These are phyloP conservation scores for Belonocnema kinseyi DNA, from an alignment of 1,140 invertebrate genomes.

Conservation along the genomic window DNA sequence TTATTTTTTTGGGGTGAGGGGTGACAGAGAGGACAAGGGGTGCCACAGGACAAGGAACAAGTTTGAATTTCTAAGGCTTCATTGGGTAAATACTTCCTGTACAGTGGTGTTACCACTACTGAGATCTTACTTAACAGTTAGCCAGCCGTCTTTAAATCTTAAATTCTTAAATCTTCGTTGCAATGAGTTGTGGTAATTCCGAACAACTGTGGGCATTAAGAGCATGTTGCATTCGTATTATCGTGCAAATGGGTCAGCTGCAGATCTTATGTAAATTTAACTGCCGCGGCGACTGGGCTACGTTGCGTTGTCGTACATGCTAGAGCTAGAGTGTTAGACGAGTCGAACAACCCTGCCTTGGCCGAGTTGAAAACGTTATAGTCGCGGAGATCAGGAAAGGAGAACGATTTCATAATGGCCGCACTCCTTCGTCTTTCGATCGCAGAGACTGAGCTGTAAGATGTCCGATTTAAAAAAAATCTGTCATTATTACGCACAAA, in stretches of 20 bases:
- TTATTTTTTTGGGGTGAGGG: too few relatives aligned
- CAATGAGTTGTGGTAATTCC: not conserved
- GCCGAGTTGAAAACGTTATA: slow-evolving; percentile 48
- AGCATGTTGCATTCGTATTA: slow-evolving; percentile 51
- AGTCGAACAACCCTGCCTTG: slow-evolving; percentile 49
- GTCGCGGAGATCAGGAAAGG: slow-evolving; percentile 23
- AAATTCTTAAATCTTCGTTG: too few relatives aligned
- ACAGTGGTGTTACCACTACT: too few relatives aligned
- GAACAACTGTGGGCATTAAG: slow-evolving; percentile 42
- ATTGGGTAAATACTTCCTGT: too few relatives aligned
- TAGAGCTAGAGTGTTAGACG: too few relatives aligned
- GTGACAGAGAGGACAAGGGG: too few relatives aligned
- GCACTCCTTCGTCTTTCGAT: not conserved
- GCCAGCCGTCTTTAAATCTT: too few relatives aligned
- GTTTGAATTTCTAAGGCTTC: too few relatives aligned
- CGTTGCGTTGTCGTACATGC: slow-evolving; percentile 32
- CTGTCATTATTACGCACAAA: too few relatives aligned
- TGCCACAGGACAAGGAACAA: too few relatives aligned
- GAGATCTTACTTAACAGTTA: too few relatives aligned
- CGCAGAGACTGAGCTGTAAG: not conserved
- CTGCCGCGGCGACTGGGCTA: slow-evolving; percentile 34
- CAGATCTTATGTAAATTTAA: slow-evolving; percentile 60
- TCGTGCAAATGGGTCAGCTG: slow-evolving; percentile 61
- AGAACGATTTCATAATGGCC: slow-evolving; percentile 15
- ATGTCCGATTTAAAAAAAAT: too few relatives aligned